These are phyloP conservation scores for Phyllotreta striolata DNA, from an alignment of 2,888 invertebrate genomes.

Conservation along the genomic window DNA sequence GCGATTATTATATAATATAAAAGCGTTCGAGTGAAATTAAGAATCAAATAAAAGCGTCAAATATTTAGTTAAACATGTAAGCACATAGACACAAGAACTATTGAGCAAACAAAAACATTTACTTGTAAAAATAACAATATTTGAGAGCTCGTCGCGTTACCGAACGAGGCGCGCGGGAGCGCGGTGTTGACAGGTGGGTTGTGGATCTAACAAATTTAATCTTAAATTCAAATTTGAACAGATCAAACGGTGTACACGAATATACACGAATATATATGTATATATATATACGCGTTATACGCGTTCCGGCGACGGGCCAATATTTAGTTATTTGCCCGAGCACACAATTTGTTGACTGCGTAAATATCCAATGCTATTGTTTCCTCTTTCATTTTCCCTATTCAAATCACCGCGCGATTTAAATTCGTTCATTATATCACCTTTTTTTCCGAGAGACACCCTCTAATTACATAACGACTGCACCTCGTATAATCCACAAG, in stretches of 20 bases:
- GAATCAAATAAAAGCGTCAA: constrained; percentile 27
- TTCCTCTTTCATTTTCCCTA: constrained; percentile 53
- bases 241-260: constrained; percentile 57
- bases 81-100: constrained; percentile 38
- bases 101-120: constrained; percentile 54
- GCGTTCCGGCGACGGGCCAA: constrained; percentile 58
- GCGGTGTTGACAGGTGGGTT: constrained; percentile 60
- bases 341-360: constrained; percentile 62
- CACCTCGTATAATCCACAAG: too few relatives aligned
- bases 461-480: too few relatives aligned
- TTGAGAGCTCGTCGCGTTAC: constrained; percentile 51
- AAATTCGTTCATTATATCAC: too few relatives aligned
- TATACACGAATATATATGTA: not conserved
- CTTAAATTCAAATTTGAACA: constrained; percentile 64
- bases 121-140: constrained; percentile 60
- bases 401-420: constrained; percentile 42
- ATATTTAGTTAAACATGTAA: constrained; percentile 37
- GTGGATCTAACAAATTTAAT: constrained; percentile 62
- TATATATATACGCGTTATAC: constrained; percentile 33
- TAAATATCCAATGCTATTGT: constrained; percentile 60
- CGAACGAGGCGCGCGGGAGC: too few relatives aligned
- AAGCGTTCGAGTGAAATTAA: constrained; percentile 1
- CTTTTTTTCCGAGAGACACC: too few relatives aligned
- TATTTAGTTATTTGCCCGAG: constrained; percentile 63
- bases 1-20: too few relatives aligned